Evolutionary conservation across 2,888 invertebrate species (phyloP), one percentile per base, ranked within the genome.

Genomic region (Abrostola tripartita): DNA sequence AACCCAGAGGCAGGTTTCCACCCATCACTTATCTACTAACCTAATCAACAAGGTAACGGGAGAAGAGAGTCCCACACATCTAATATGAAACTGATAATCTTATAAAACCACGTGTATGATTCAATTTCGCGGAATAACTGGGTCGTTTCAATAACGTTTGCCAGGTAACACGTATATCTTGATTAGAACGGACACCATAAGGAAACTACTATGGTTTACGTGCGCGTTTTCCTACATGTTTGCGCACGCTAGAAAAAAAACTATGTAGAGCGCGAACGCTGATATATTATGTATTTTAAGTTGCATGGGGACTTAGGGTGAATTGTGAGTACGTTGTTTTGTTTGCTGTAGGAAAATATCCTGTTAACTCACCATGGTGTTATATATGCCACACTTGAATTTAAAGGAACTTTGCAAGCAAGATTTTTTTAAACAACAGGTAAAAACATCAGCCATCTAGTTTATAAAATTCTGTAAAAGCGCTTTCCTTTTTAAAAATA

Each of bases 81-180:
- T 57, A 71, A 70, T 81, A 79, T 56, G 68, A 61, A 74, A 78
- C 68, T 72, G 67, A 71, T 71, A 65, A 78, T 71, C 56, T 55
- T 50, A 65, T 81, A 74, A 78, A 77, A 81, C 83, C 87, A 86
- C 86, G 86, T 86, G 83, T 78, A 69, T 75, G 79, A 81, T 83
- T 83, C 78, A 85, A 85, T 87, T 87, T 87, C 86, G 83, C 76
- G 74, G 85, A 85, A 86, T 76, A 82, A 80, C 81, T 81, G 74
- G 82, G 82, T 80, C 83, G 78, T 82, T 81, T 83, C 79, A 83
- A 83, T 83, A 84, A 82, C 81, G 76, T 81, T 67, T 78, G 78
- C 81, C 82, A 81, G 74, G 74, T 78, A 82, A 83, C 78, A 79
- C 80, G 82, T 81, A 78, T 74, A 85, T 88, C 85, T 85, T 85